Conservation (phyloP, 2,797 vertebrate genomes). For the Peromyscus aztecus region DNA sequence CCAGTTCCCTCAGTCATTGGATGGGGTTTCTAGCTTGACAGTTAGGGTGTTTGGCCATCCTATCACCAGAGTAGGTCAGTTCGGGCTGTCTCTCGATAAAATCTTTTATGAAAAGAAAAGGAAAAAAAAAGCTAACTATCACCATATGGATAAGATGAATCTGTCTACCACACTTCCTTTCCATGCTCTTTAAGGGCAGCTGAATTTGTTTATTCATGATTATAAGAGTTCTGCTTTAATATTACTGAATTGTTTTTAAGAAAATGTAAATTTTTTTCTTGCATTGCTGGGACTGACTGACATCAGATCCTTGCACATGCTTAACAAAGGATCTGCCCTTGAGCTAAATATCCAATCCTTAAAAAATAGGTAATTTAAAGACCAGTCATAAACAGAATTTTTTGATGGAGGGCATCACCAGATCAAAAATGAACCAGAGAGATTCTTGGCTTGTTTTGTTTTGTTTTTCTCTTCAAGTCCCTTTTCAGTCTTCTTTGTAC, state of each 20-base stretch:
- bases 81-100: neutral
- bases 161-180: neutral
- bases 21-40: no score
- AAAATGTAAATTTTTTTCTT: neutral
- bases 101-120: neutral
- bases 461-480: neutral
- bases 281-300: neutral
- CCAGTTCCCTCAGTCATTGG: no score
- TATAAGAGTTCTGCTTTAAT: neutral
- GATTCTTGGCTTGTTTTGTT: neutral
- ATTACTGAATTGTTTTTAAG: neutral
- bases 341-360: neutral
- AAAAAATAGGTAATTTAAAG: neutral
- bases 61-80: no score
- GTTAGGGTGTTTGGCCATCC: no score
- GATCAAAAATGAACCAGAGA: neutral
- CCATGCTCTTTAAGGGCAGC: neutral
- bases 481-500: neutral
- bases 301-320: neutral
- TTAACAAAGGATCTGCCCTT: neutral
- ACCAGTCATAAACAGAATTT: neutral
- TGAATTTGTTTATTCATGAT: neutral
- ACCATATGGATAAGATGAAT: neutral
- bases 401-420: neutral
- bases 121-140: neutral